Conservation (phyloP, 1,140 invertebrate genomes). For the Neotoxoptera formosana region DNA sequence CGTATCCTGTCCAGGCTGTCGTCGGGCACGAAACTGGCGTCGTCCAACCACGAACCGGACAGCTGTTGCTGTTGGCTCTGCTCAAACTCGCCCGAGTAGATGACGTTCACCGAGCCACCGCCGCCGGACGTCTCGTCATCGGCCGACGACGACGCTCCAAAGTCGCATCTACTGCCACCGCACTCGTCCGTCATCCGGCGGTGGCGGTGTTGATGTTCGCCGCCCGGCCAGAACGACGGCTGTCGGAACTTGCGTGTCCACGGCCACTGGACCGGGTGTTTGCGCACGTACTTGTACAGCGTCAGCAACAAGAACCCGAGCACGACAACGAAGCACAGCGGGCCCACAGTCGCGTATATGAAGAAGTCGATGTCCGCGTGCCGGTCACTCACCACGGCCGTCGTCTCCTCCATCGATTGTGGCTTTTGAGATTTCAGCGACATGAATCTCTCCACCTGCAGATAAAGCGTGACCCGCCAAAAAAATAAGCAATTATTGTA, state of each 20-base stretch:
- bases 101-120: slow-evolving; percentile 61
- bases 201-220: neutral
- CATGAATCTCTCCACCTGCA: slow-evolving; percentile 53
- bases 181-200: slow-evolving; percentile 18
- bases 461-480: neutral
- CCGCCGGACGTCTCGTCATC: slow-evolving; percentile 30
- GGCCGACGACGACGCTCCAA: neutral
- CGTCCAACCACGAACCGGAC: slow-evolving; percentile 61
- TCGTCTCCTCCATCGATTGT: slow-evolving; percentile 60
- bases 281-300: slow-evolving; percentile 60
- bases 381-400: slow-evolving; percentile 58
- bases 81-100: slow-evolving; percentile 62
- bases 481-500: neutral
- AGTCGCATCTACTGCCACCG: neutral
- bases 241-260: slow-evolving; percentile 61
- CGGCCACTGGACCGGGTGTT: slow-evolving; percentile 60
- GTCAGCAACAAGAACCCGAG: slow-evolving; percentile 60
- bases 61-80: slow-evolving; percentile 61
- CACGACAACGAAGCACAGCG: slow-evolving; percentile 60
- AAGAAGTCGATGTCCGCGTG: slow-evolving; percentile 62
- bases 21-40: slow-evolving; percentile 61
- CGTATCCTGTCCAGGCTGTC: slow-evolving; percentile 59
- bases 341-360: slow-evolving; percentile 62
- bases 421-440: slow-evolving; percentile 61
- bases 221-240: slow-evolving; percentile 55